Conservation (phyloP, 2,797 vertebrate genomes). For the Sebastes melanostomus region DNA sequence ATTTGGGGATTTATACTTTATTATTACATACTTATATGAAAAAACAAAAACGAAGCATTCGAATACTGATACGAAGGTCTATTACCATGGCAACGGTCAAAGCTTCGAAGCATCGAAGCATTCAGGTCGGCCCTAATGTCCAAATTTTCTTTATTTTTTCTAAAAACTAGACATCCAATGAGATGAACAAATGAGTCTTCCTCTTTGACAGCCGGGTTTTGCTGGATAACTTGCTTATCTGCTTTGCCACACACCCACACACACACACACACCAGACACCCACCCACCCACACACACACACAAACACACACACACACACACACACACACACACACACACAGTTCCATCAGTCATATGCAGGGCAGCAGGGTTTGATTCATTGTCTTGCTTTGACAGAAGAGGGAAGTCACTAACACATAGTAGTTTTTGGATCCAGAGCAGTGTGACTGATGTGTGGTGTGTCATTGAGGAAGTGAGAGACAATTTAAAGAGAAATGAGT, state of each 20-base stretch:
- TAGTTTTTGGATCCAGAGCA: constrained; percentile 17
- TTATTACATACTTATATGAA: too few species aligned
- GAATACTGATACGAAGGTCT: too few species aligned
- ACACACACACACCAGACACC: neutral
- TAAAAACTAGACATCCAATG: neutral
- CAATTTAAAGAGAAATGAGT: constrained; percentile 11
- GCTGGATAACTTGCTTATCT: constrained; percentile 22
- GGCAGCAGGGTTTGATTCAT: constrained; percentile 16
- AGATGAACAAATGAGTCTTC: neutral
- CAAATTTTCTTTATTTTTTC: too few species aligned
- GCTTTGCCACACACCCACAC: neutral
- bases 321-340: neutral
- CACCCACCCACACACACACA: neutral
- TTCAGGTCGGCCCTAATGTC: too few species aligned
- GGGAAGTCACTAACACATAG: constrained; percentile 20
- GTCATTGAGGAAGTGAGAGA: constrained; percentile 39
- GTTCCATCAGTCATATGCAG: constrained; percentile 12
- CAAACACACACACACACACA: neutral
- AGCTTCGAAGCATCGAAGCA: too few species aligned
- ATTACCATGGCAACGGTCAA: too few species aligned
- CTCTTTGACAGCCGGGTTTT: neutral
- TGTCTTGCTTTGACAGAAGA: neutral
- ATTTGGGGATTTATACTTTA: too few species aligned
- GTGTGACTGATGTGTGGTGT: neutral
- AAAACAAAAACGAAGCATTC: too few species aligned